Evolutionary conservation across 2,113 vertebrate genomes (phyloP).

Genomic region (human (Homo sapiens)): DNA sequence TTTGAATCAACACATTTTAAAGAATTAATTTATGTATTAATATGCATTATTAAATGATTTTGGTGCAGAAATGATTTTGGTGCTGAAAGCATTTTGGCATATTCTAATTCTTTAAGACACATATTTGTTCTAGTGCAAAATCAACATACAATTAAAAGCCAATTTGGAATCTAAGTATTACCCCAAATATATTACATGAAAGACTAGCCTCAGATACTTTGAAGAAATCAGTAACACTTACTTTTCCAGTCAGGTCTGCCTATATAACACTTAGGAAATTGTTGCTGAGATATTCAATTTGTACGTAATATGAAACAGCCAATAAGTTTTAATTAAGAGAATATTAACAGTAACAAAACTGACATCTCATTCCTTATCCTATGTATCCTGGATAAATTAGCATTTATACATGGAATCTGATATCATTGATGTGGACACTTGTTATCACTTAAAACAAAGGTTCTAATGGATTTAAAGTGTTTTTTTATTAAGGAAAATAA

Average conservation of each 20-base stretch:
- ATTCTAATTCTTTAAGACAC: slow-evolving; percentile 9
- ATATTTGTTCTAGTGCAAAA: slow-evolving; percentile 5
- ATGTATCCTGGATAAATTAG: not conserved
- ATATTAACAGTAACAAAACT: not conserved
- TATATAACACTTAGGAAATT: not conserved
- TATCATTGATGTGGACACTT: not conserved
- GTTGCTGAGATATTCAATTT: not conserved
- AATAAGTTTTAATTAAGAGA: not conserved
- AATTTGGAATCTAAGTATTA: not conserved
- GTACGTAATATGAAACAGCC: not conserved
- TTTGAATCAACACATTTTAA: not conserved
- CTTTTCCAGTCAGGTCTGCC: not conserved
- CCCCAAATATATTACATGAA: not conserved
- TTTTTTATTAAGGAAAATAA: not conserved
- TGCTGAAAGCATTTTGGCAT: not conserved
- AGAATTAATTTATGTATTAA: slow-evolving; percentile 28
- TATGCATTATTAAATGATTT: not conserved
- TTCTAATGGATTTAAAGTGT: not conserved
- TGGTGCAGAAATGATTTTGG: not conserved
- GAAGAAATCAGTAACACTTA: not conserved
- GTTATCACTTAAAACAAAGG: not conserved
- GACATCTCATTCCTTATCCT: not conserved
- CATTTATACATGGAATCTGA: not conserved
- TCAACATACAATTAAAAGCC: not conserved
- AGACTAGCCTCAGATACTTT: not conserved